Evolutionary conservation across 2,113 vertebrate genomes (phyloP), one percentile per base, ranked within the genome.

Genomic region (Pluvianellus socialis): DNA sequence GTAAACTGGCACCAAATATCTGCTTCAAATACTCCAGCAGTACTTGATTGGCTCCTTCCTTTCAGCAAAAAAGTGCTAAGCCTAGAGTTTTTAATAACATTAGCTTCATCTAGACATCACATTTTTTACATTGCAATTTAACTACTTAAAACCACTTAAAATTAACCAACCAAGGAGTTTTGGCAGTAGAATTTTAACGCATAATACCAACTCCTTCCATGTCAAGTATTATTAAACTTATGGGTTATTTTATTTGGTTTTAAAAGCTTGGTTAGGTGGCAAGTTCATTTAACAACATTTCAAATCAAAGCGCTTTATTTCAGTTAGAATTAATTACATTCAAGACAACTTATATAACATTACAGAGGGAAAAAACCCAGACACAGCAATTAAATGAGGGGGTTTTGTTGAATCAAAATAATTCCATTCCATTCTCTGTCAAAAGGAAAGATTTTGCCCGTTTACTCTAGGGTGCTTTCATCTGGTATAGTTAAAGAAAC

Each of bases 251-350:
- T 53, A 85, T 62, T 83, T 74, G 28, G 4, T 59, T 94, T 79
- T 92, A 59, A 90, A 96, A 83, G 65, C 24, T 86, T 88, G 47
- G 28, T 79, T 83, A 70, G 30, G 33, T 88, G 27, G 7, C 20
- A 79, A 80, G 88, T 70, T 92, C 28, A 59, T 88, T 94, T 88
- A 92, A 65, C 38, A 88, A n/a, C 35, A 66, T 82, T 91, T 76
- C 30, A 92, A 86, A 83, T 77, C 53, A 86, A 88, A 83, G 58
- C 15, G 47, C 12, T 70, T 75, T 80, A 90, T 82, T 96, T 94
- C 58, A 42, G 42, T 79, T 76, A 62, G 9, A 90, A 85, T 58
- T 86, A 91, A 91, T 72, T 91, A 75, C 22, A 56, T 52, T 87
- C 19, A 58, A 35, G 44, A 47, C 9, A 72, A 59, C 12, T 15